A percentile compares a stretch with the other conserved stretches of the same genome.
These are phyloP conservation scores for Tenualosa ilisha DNA, from an alignment of 2,797 vertebrate species.

Conservation along the genomic window DNA sequence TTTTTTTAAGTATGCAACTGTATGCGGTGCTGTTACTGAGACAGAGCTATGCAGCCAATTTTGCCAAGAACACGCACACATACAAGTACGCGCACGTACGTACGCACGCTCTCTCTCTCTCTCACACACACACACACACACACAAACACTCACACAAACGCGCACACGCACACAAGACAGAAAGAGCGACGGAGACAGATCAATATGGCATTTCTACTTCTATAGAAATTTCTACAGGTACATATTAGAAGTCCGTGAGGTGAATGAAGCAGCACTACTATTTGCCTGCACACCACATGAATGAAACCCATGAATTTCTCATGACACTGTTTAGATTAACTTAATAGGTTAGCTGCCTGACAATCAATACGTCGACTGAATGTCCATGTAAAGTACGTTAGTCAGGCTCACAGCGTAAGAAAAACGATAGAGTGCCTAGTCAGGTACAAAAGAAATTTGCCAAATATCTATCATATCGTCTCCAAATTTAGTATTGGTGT, in stretches of 20 bases:
- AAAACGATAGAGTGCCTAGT: not conserved
- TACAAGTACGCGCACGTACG: no score
- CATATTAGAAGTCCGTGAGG: not conserved
- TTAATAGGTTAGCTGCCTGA: not conserved
- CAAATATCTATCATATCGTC: not conserved
- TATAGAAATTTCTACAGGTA: not conserved
- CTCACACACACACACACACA: slow-evolving; percentile 12
- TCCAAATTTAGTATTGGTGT: not conserved
- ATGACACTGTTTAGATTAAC: not conserved
- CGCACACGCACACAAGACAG: slow-evolving; percentile 15
- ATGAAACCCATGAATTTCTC: slow-evolving; percentile 1
- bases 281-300: not conserved
- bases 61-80: no score
- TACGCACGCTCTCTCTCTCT: no score
- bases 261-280: not conserved
- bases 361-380: not conserved
- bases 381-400: not conserved
- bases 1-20: not conserved
- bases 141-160: not conserved
- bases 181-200: not conserved
- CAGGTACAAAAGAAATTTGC: not conserved
- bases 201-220: not conserved
- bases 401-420: not conserved
- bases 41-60: not conserved
- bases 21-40: not conserved